phyloP scores from a whole-genome alignment of 2,888 invertebrate genomes.

The Erynnis tages region DNA sequence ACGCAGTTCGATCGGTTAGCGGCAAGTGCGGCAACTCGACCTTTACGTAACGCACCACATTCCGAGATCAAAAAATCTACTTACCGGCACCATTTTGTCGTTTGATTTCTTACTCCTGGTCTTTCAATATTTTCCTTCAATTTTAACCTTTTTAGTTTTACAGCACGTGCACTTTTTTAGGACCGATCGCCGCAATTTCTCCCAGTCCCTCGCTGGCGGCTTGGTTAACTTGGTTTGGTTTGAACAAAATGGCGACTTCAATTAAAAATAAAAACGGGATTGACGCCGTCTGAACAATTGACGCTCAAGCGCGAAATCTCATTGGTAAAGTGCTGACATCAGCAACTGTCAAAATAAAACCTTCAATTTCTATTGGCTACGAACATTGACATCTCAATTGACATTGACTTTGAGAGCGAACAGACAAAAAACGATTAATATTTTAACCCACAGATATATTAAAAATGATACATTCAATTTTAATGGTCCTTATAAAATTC shows the following conservation, averaged over 20 bases:
- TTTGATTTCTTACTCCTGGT: slow-evolving; percentile 20
- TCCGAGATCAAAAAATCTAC: slow-evolving; percentile 36
- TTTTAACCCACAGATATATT: too few relatives aligned
- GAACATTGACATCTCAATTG: too few relatives aligned
- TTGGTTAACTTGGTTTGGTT: slow-evolving; percentile 20
- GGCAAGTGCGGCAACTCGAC: slow-evolving; percentile 16
- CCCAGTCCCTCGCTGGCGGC: not conserved
- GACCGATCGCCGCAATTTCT: slow-evolving; percentile 1
- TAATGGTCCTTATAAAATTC: too few relatives aligned
- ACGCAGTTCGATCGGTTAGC: slow-evolving; percentile 30
- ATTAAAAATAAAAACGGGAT: not conserved
- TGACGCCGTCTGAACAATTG: slow-evolving; percentile 3
- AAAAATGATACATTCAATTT: too few relatives aligned
- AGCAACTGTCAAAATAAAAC: not conserved
- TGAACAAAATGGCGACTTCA: slow-evolving; percentile 32
- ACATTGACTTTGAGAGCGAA: too few relatives aligned
- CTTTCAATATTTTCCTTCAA: slow-evolving; percentile 29
- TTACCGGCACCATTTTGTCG: slow-evolving; percentile 70
- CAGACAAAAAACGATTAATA: too few relatives aligned
- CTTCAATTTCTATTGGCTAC: slow-evolving; percentile 1
- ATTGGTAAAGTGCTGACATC: not conserved
- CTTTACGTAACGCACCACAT: slow-evolving; percentile 32
- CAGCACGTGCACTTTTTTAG: slow-evolving; percentile 32
- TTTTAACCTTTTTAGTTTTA: slow-evolving; percentile 26
- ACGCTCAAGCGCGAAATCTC: not conserved